These are phyloP conservation scores for Leptodactylus fuscus DNA, from an alignment of 2,113 vertebrate genomes.

Conservation along the genomic window DNA sequence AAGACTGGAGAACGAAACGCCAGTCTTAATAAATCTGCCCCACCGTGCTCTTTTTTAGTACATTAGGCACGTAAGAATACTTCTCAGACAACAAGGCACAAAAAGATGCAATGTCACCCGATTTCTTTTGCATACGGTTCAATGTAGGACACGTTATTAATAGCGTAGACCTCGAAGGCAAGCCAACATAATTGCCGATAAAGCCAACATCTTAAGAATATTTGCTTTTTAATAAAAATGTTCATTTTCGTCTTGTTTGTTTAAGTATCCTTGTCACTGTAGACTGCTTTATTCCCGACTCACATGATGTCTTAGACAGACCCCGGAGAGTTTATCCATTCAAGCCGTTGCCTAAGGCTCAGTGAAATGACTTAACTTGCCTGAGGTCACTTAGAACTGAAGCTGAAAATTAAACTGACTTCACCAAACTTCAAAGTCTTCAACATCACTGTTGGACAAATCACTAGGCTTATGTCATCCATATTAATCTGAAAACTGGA, in stretches of 20 bases:
- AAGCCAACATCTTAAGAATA: background rate
- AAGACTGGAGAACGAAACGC: no score
- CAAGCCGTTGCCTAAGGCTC: background rate
- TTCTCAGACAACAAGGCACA: no score
- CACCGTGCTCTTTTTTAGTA: no score
- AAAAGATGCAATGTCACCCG: no score
- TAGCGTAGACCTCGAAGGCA: background rate
- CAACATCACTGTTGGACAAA: slow-evolving; percentile 12
- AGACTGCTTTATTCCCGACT: background rate
- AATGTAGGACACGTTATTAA: background rate
- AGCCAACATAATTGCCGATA: background rate
- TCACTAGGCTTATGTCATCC: slow-evolving; percentile 31
- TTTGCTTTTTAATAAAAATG: background rate
- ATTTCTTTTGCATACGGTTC: background rate
- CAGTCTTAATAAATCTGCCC: no score
- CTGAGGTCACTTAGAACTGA: slow-evolving; percentile 21
- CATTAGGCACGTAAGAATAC: no score
- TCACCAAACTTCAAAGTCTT: slow-evolving; percentile 14
- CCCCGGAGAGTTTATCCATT: slow-evolving; percentile 13
- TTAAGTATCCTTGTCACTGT: slow-evolving; percentile 2
- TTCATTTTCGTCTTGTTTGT: background rate
- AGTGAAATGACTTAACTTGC: slow-evolving; percentile 29
- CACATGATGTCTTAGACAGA: slow-evolving; percentile 20
- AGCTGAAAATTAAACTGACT: slow-evolving; percentile 27
- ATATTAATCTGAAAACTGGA: background rate